A percentile compares a stretch with the other conserved stretches of the same genome.
These are phyloP conservation scores for Zaprionus vittiger DNA, from an alignment of 1,140 invertebrate species.

Conservation along the genomic window DNA sequence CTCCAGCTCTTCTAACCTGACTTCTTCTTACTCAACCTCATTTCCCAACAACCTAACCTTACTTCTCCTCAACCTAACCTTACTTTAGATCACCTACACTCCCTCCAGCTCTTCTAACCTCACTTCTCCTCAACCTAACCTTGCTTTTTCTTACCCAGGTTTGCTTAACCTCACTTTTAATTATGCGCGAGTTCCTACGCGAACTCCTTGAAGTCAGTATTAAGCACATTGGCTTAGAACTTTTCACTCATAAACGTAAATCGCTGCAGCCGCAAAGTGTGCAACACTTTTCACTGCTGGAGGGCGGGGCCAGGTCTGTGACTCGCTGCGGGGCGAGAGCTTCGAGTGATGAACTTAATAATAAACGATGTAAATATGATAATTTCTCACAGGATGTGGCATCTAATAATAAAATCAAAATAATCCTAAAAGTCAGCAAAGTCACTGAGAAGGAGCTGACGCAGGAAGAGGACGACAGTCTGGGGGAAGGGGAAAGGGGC, in stretches of 20 bases:
- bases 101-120: too few species aligned
- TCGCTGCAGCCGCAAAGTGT: conserved; percentile 65
- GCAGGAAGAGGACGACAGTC: background rate
- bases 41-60: too few species aligned
- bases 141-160: background rate
- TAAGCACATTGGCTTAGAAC: conserved; percentile 13
- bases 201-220: background rate
- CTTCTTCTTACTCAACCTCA: too few species aligned
- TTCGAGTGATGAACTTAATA: conserved; percentile 84
- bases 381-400: conserved; percentile 84
- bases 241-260: conserved; percentile 67
- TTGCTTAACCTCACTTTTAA: background rate
- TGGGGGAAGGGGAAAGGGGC: background rate
- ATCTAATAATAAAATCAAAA: conserved; percentile 85
- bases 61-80: too few species aligned
- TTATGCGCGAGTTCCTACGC: conserved; percentile 1
- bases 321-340: background rate
- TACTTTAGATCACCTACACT: too few species aligned
- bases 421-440: conserved; percentile 74
- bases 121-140: too few species aligned
- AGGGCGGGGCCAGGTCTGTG: background rate
- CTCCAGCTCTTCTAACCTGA: too few species aligned
- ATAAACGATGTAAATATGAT: conserved; percentile 85
- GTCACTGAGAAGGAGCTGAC: conserved; percentile 12
- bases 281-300: conserved; percentile 61